A percentile compares a stretch with the other conserved stretches of the same genome.
These are phyloP conservation scores for Myxocyprinus asiaticus DNA, from an alignment of 2,113 vertebrate genomes.

Conservation along the genomic window DNA sequence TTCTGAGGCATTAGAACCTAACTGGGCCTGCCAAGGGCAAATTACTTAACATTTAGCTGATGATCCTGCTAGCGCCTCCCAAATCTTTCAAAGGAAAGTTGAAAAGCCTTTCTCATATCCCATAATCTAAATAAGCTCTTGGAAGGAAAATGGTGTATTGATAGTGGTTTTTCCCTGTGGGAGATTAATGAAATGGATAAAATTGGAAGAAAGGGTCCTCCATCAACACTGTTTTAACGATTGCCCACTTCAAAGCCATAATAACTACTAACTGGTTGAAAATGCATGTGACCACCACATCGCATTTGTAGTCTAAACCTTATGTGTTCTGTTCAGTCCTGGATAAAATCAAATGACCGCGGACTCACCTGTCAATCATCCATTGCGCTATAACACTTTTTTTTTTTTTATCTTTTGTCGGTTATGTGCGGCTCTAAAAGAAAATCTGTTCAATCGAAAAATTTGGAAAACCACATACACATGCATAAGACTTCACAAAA, in stretches of 20 bases:
- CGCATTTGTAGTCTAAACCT: no score
- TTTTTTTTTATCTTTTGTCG: no score
- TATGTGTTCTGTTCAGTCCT: no score
- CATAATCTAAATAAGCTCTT: slow-evolving; percentile 61
- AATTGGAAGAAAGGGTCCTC: slow-evolving; percentile 51
- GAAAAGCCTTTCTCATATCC: slow-evolving; percentile 53
- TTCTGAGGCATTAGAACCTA: slow-evolving; percentile 61
- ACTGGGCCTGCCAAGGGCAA: slow-evolving; percentile 63
- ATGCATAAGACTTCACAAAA: no score
- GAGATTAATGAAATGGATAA: slow-evolving; percentile 69
- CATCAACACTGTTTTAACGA: slow-evolving; percentile 60
- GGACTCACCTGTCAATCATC: no score
- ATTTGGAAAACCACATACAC: no score
- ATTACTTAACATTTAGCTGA: slow-evolving; percentile 68
- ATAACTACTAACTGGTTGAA: no score
- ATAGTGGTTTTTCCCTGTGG: slow-evolving; percentile 68
- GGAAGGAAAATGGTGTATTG: slow-evolving; percentile 46
- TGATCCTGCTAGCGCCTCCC: slow-evolving; percentile 53
- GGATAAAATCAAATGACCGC: no score
- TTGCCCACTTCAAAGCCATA: slow-evolving; percentile 10
- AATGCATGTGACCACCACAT: no score
- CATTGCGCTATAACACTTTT: no score
- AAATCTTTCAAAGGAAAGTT: slow-evolving; percentile 58
- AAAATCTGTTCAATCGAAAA: no score
- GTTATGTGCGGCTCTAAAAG: no score